Evolutionary conservation across 2,888 invertebrate species (phyloP).

Genomic region (Napeogenes inachia): DNA sequence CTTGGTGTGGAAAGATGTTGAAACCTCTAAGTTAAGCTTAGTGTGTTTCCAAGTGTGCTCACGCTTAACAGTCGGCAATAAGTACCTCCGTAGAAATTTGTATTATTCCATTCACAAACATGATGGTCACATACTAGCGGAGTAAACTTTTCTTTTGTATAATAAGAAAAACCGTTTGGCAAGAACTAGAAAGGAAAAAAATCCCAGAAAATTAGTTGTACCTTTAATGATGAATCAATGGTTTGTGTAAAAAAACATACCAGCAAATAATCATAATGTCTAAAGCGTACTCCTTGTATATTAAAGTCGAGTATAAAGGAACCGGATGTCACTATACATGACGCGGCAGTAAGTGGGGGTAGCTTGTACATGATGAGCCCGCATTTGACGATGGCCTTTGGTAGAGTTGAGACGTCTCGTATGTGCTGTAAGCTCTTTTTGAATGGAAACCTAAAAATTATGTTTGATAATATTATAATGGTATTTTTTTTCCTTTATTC

Average conservation of each 20-base stretch:
- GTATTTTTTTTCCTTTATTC: neutral
- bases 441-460: constrained; percentile 57
- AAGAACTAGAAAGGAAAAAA: constrained; percentile 42
- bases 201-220: too few relatives aligned
- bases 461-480: neutral
- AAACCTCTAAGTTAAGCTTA: too few relatives aligned
- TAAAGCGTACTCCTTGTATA: constrained; percentile 64
- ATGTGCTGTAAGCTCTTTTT: constrained; percentile 63
- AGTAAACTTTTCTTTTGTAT: constrained; percentile 57
- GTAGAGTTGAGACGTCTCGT: constrained; percentile 59
- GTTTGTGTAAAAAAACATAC: constrained; percentile 37
- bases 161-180: constrained; percentile 63
- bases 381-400: constrained; percentile 71
- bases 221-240: neutral
- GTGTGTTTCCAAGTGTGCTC: too few relatives aligned
- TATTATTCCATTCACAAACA: constrained; percentile 70
- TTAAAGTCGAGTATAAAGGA: constrained; percentile 71
- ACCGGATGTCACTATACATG: constrained; percentile 68
- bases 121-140: constrained; percentile 64
- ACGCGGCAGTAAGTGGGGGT: constrained; percentile 64
- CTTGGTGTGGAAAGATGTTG: neutral
- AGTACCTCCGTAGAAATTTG: constrained; percentile 68
- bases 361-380: constrained; percentile 66
- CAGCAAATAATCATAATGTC: constrained; percentile 64
- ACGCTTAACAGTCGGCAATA: too few relatives aligned